Evolutionary conservation across 1,140 invertebrate species (phyloP), one percentile per base, ranked within the genome.

Genomic region (Drosophila leontia): DNA sequence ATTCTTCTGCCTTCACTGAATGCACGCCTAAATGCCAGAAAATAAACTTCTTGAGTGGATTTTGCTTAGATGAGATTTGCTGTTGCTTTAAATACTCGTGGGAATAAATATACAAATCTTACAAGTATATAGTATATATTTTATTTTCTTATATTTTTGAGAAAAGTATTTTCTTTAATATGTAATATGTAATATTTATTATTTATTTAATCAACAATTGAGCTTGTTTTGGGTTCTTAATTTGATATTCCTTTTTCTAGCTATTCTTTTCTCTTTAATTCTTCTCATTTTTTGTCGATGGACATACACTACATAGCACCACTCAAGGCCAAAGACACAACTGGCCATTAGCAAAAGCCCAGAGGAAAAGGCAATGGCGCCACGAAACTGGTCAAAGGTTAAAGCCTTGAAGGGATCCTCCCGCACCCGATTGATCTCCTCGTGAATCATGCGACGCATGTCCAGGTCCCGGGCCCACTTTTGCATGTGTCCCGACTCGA

Each of bases 401-500:
- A 92, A 50, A 1, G 82, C 69, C 53, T 82, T 90, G 32, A 92
- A 84, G 3, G 60, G 59, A 50, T 84, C 80, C 62, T 91, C 91
- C 3, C 72, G 78, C 12, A 70, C 78, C 0, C 76, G 72, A 0
- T 63, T 67, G 11, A 90, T 90, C 68, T 82, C 78, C 48, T 92
- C 88, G 42, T 80, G 80, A 7, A 92, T 92, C 48, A 62, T 75
- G 19, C 91, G 91, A 11, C 71, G 65, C 82, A 84, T 90, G 41
- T 92, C 91, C 62, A 92, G 39, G 34, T 92, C 91, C 0, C 91
- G 55, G 0, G 88, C 80, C 91, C 91, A 92, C 48, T 92, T 92
- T n/a, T 92, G 85, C 88, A 92, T 80, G 35, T 92, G 91, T 0
- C 91, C 91, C 51, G 91, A 92, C 50, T 92, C 91, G 15, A 91